Evolutionary conservation across 2,797 vertebrate species (phyloP).

Genomic region (Falco novaeseelandiae): DNA sequence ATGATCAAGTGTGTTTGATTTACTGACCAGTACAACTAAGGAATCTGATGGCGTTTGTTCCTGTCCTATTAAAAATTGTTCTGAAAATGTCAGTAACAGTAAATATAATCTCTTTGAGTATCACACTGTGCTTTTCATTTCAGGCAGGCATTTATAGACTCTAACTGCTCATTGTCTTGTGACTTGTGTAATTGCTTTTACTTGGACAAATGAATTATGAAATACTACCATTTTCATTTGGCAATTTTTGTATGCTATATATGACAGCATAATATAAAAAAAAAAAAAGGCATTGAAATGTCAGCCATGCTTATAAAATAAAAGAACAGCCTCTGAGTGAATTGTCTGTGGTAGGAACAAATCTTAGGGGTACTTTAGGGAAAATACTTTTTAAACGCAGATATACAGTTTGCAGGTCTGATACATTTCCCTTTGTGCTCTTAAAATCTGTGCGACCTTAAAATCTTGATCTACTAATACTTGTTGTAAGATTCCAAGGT

Average conservation of each 20-base stretch:
- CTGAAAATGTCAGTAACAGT: not conserved
- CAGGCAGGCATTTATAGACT: not conserved
- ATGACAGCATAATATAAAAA: not conserved
- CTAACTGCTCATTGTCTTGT: not conserved
- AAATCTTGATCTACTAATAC: not conserved
- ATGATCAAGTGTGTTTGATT: not conserved
- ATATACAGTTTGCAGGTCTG: not conserved
- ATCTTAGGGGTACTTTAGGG: not conserved
- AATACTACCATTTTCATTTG: constrained; percentile 15
- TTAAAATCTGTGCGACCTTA: not conserved
- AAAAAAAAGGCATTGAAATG: not conserved
- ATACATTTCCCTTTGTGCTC: not conserved
- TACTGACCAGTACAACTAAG: not conserved
- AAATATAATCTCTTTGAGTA: not conserved
- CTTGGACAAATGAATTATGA: constrained; percentile 22
- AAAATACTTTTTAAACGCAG: not conserved
- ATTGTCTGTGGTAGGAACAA: not conserved
- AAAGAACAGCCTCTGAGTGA: not conserved
- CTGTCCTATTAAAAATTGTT: not conserved
- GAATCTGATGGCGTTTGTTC: not conserved
- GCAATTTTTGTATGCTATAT: constrained; percentile 6
- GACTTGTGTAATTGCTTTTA: not conserved
- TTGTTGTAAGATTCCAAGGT: not conserved
- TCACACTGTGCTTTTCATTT: not conserved
- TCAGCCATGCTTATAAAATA: not conserved